Evolutionary conservation across 2,888 invertebrate genomes (phyloP), one percentile per base, ranked within the genome.

Genomic region (Drosophila subquinaria): DNA sequence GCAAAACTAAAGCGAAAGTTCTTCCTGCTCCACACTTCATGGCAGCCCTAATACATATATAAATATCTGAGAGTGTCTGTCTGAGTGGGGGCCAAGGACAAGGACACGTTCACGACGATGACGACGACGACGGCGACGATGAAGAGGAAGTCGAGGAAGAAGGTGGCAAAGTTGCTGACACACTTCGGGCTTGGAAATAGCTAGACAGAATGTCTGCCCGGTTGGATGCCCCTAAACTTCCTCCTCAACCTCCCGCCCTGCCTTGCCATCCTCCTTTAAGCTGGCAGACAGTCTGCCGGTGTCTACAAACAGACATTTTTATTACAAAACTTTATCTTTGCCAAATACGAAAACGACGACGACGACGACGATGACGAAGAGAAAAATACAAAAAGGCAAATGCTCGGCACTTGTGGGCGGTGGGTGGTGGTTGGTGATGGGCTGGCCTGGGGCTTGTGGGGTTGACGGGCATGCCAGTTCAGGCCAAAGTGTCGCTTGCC

Each of bases 311-410:
- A 87, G 87, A 87, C 89, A 90, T 87, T 87, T 87, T 90, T 90
- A 90, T 89, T 87, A 87, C 87, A 87, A 90, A 87, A 87, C 87
- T 87, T 87, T 87, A 87, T 87, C 87, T 87, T 90, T 87, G 86
- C 89, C 90, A 86, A 86, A 90, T 88, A 86, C 81, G 73, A 79
- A 73, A 82, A 71, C 74, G 67, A 72, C 70, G 73, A 60, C 52
- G 73, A 60, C 52, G 66, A 76, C 55, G 76, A 76, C 70, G 66
- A 76, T 55, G 76, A 76, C 70, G 66, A 69, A 66, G 69, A 81
- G 84, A 70, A 72, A 80, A 67, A 80, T 78, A 80, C 71, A 73
- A 73, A 82, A 80, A 80, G 72, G 71, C 69, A 61, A 88, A 68
- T 43, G 69, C 68, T 77, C 77, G 65, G 48, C 47, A 48, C 43